Percentiles rank a stretch among this genome's conserved stretches.
Conservation (phyloP, 2,797 vertebrate species). For the Neoniphon sammara region DNA sequence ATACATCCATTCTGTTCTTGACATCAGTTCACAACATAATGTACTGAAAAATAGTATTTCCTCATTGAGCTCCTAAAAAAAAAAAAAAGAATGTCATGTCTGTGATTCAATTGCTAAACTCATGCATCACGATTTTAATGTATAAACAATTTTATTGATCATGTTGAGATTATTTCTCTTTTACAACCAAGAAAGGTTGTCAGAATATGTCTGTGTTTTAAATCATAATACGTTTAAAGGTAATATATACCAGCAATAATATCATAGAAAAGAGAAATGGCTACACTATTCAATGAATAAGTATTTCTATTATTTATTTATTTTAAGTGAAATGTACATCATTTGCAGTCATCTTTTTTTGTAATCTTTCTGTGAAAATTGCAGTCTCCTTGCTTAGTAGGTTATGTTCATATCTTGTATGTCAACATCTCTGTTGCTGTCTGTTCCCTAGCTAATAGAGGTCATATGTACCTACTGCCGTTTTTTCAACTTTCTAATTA, state of each 20-base stretch:
- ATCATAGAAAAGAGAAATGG: constrained; percentile 79
- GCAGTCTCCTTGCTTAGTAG: constrained; percentile 64
- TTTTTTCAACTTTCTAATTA: constrained; percentile 83
- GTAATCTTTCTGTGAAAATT: constrained; percentile 73
- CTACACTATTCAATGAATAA: constrained; percentile 78
- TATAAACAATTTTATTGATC: constrained; percentile 72
- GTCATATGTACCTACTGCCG: constrained; percentile 74
- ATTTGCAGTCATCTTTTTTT: constrained; percentile 64
- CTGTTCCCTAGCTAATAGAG: constrained; percentile 73
- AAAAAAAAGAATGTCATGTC: constrained; percentile 78
- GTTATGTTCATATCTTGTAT: constrained; percentile 68
- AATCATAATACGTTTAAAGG: constrained; percentile 79
- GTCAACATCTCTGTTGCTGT: constrained; percentile 72
- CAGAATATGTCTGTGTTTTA: constrained; percentile 69
- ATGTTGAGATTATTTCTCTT: constrained; percentile 70
- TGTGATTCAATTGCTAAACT: constrained; percentile 75
- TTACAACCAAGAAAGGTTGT: constrained; percentile 62
- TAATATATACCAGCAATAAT: constrained; percentile 85
- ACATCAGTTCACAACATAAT: constrained; percentile 63
- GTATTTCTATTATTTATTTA: constrained; percentile 84
- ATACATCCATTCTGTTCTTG: constrained; percentile 50
- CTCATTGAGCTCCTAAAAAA: constrained; percentile 34
- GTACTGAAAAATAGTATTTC: constrained; percentile 45
- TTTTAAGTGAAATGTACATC: constrained; percentile 69
- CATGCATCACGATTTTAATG: constrained; percentile 77